Percentiles rank a stretch among this genome's conserved stretches.
phyloP scores from a whole-genome alignment of 2,113 vertebrate genomes.

The Saiga tatarica region DNA sequence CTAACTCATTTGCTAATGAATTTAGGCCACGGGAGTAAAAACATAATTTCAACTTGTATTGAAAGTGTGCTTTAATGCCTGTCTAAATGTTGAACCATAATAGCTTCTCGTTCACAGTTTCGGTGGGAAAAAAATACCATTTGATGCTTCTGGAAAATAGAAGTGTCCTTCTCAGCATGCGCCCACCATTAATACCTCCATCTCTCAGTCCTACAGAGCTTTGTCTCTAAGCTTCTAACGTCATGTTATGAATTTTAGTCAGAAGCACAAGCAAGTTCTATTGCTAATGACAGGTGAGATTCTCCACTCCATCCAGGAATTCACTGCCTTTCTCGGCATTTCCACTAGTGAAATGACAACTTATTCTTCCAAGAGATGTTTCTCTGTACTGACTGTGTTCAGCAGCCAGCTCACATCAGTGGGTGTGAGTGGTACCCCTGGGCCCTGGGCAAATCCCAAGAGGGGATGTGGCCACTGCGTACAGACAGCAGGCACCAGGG shows the following conservation, averaged over 20 bases:
- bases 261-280: neutral
- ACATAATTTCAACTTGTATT: slow-evolving; percentile 33
- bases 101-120: slow-evolving; percentile 43
- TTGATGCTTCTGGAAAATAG: slow-evolving; percentile 47
- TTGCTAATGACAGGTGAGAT: neutral
- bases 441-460: neutral
- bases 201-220: neutral
- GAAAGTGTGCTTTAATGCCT: slow-evolving; percentile 45
- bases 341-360: neutral
- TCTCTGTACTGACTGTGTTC: neutral
- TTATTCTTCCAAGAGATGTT: neutral
- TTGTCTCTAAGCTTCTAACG: neutral
- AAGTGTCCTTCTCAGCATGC: neutral
- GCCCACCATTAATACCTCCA: neutral
- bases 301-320: neutral
- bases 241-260: neutral
- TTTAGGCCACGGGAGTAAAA: neutral
- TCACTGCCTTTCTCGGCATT: neutral
- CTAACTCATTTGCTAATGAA: slow-evolving; percentile 33
- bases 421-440: neutral
- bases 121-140: neutral
- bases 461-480: neutral
- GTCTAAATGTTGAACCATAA: slow-evolving; percentile 52
- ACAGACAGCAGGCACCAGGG: neutral
- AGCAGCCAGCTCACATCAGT: neutral